Evolutionary conservation across 2,888 invertebrate genomes (phyloP).

Genomic region (Drosophila rellima): DNA sequence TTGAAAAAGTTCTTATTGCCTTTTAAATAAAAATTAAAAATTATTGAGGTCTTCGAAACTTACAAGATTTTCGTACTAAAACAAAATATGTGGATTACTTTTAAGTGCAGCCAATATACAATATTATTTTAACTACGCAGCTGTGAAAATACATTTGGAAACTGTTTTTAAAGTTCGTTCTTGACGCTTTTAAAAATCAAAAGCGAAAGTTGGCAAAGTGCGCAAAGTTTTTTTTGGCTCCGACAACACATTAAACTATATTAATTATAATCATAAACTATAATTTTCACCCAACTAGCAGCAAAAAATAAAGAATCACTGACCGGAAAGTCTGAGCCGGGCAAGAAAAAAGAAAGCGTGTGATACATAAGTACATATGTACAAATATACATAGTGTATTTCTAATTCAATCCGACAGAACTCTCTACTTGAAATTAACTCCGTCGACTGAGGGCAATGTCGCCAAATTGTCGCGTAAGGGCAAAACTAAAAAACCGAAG

Average conservation of each 20-base stretch:
- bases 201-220: slow-evolving; percentile 66
- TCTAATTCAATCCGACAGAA: slow-evolving; percentile 18
- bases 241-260: slow-evolving; percentile 64
- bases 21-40: neutral
- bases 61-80: neutral
- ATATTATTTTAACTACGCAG: slow-evolving; percentile 13
- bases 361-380: slow-evolving; percentile 17
- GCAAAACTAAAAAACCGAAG: slow-evolving; percentile 6
- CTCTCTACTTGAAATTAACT: slow-evolving; percentile 11
- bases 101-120: slow-evolving; percentile 7
- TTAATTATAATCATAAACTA: slow-evolving; percentile 75
- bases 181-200: slow-evolving; percentile 13
- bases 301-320: slow-evolving; percentile 63
- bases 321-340: slow-evolving; percentile 64
- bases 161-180: slow-evolving; percentile 26
- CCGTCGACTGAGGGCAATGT: slow-evolving; percentile 1
- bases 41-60: neutral
- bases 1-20: neutral
- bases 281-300: slow-evolving; percentile 72
- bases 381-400: neutral
- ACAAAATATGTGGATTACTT: neutral
- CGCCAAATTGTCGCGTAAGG: slow-evolving; percentile 11
- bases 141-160: slow-evolving; percentile 32
- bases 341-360: slow-evolving; percentile 57
- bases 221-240: slow-evolving; percentile 23